Base-by-base conservation (phyloP, 2,113 vertebrate species). In the Arothron firmamentum region DNA sequence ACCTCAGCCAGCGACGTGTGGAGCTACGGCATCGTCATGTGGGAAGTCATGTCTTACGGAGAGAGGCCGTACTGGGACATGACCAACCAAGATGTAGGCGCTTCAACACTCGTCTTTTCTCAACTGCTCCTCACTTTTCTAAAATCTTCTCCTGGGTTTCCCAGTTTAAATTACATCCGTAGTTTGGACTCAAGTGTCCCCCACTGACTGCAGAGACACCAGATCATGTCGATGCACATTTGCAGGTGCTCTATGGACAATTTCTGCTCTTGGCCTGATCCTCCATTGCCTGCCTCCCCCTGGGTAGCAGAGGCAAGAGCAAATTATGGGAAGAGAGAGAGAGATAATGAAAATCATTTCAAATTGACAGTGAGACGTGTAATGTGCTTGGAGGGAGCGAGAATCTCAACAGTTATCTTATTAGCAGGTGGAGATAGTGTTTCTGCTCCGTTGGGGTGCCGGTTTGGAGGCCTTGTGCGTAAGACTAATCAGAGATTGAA, bases 11-110 rank as follows among this genome's bases (percentile, higher is more conserved):
- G 91, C 23, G 91, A 92, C 31, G 91, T 92, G 67, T 92, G 91
- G 91, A 92, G 91, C 85, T 92, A 92, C 5, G 91, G 91, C 46
- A 92, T 92, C 41, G 91, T 92, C 82, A 92, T 92, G 91, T 92
- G 91, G 91, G 91, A 92, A 75, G 91, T 92, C 70, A 92, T 92
- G 91, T 92, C 91, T 10, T 92, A 92, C 12, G 91, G 91, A 61
- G 91, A 92, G 78, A 87, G 91, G 73, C 91, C 91, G 52, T 92
- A 92, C 74, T 92, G 91, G 91, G 91, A 92, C 86, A 92, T 92
- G 91, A 92, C 91, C 80, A 92, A 92, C 81, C 91, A 92, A 60
- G 91, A 92, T 15, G 91, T 92, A 86, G 4, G 91, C 90, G 11
- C 53, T 67, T 38, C 59, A 42, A n/a, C 23, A 51, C 1, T 8